These are phyloP conservation scores for Epinotia nisella DNA, from an alignment of 2,888 invertebrate species.

Conservation along the genomic window DNA sequence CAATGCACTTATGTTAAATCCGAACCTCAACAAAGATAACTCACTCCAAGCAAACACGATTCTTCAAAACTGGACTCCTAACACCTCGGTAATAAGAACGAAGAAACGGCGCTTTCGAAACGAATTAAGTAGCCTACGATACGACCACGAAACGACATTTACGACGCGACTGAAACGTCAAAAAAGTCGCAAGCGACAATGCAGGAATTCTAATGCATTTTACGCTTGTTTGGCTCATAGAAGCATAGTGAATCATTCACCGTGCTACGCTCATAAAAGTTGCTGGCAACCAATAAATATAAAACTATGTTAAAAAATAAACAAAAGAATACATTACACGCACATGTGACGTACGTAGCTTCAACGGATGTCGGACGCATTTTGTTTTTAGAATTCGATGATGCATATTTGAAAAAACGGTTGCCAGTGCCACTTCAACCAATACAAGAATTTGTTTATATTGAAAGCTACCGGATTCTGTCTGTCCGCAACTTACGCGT, in stretches of 20 bases:
- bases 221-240: background rate
- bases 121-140: slow-evolving; percentile 23
- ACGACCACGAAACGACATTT: slow-evolving; percentile 32
- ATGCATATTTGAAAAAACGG: slow-evolving; percentile 34
- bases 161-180: slow-evolving; percentile 27
- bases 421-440: slow-evolving; percentile 5
- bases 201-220: background rate
- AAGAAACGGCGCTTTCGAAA: background rate
- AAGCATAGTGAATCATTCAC: slow-evolving; percentile 58
- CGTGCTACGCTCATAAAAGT: slow-evolving; percentile 62
- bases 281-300: slow-evolving; percentile 63
- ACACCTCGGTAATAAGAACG: background rate
- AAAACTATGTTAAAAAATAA: slow-evolving; percentile 61
- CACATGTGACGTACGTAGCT: slow-evolving; percentile 52
- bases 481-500: background rate
- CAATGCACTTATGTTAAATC: slow-evolving; percentile 11
- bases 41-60: background rate
- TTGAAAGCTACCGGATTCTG: background rate
- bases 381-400: slow-evolving; percentile 44
- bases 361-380: slow-evolving; percentile 45
- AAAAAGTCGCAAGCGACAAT: background rate
- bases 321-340: slow-evolving; percentile 57
- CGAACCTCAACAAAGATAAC: slow-evolving; percentile 1
- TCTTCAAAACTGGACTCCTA: slow-evolving; percentile 8
- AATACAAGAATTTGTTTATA: background rate